Percentiles rank a stretch among this genome's conserved stretches.
Evolutionary conservation across 1,140 invertebrate species (phyloP).

Genomic region (Tetraneura akinire): DNA sequence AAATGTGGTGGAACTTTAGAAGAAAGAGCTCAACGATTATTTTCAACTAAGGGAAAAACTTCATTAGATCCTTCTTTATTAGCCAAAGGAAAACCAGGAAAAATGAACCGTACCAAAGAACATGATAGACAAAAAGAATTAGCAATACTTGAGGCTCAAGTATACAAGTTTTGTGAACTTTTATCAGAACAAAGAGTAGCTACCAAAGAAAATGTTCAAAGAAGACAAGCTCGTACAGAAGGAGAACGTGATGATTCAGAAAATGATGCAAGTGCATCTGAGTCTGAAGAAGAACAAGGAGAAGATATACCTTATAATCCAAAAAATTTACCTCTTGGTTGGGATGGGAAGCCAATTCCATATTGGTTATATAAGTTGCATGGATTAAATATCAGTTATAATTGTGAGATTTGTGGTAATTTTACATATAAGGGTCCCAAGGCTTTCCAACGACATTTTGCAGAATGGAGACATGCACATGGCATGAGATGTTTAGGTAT

Average conservation of each 20-base stretch:
- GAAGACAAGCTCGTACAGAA: conserved; percentile 95
- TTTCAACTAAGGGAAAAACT: conserved; percentile 92
- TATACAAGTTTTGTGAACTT: conserved; percentile 76
- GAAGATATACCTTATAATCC: conserved; percentile 98
- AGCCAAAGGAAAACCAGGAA: conserved; percentile 78
- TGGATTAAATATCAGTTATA: conserved; percentile 98
- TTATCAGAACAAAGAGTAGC: conserved; percentile 81
- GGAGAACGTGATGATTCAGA: conserved; percentile 92
- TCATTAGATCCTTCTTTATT: conserved; percentile 86
- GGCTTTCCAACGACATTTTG: conserved; percentile 99
- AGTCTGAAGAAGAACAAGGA: conserved; percentile 85
- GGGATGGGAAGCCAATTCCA: conserved; percentile 99
- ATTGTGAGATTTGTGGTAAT: conserved; percentile 99
- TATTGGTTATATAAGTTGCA: conserved; percentile 99
- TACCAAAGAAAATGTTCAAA: conserved; percentile 97
- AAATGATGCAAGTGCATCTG: conserved; percentile 82
- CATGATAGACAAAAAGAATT: conserved; percentile 79
- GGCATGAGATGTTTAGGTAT: conserved; percentile 99
- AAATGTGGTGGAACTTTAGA: conserved; percentile 98
- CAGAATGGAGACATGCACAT: conserved; percentile 99
- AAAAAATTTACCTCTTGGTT: conserved; percentile 97
- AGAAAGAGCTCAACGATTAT: conserved; percentile 93
- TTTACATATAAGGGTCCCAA: conserved; percentile 99
- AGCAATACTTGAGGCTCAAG: conserved; percentile 82
- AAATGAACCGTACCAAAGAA: conserved; percentile 69